Base-by-base conservation (phyloP, 2,113 vertebrate genomes). In the Platysteira castanea region DNA sequence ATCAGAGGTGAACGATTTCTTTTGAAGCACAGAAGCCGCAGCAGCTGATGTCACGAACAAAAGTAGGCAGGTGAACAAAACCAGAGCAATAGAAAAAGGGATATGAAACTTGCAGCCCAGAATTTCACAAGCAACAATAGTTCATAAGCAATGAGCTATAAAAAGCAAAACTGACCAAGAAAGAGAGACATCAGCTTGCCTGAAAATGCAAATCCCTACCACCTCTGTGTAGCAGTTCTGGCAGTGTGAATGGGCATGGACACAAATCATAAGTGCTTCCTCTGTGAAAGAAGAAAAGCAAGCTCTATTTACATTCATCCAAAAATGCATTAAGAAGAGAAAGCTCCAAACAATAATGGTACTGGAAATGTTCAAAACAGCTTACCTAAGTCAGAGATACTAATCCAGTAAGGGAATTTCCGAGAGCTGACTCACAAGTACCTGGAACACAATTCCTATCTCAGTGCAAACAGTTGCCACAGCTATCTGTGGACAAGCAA, bases 61-160 rank as follows among this genome's bases (percentile, higher is more conserved):
- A 79, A 94, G 42, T 15, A 86, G 46, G 39, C 73, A 91, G 46
- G 42, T 87, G 67, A 88, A 84, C 35, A 91, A 75, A 88, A 78
- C 87, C 1, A 79, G 49, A 92, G 46, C 30, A 83, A 59, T 21
- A 87, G 69, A 49, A 80, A 61, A 82, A 91, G 15, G 33, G 30
- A 44, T 74, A 46, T 31, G 31, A 81, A 68, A 80, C 57, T 31
- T 18, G 4, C 59, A 91, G 59, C 35, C 60, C 60, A 80, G 67
- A 78, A 85, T 81, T 83, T 71, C 63, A 92, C 28, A 54, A 68
- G 56, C 68, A 71, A 77, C 23, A 61, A 41, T 79, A 71, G 61
- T 52, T 80, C 49, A 57, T 33, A 85, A 65, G 21, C 39, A 93
- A 56, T 3, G 6, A 86, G 42, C 28, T 80, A 30, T 81, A 52